These are phyloP conservation scores for Phortica magna DNA, from an alignment of 2,888 invertebrate species.

Conservation along the genomic window DNA sequence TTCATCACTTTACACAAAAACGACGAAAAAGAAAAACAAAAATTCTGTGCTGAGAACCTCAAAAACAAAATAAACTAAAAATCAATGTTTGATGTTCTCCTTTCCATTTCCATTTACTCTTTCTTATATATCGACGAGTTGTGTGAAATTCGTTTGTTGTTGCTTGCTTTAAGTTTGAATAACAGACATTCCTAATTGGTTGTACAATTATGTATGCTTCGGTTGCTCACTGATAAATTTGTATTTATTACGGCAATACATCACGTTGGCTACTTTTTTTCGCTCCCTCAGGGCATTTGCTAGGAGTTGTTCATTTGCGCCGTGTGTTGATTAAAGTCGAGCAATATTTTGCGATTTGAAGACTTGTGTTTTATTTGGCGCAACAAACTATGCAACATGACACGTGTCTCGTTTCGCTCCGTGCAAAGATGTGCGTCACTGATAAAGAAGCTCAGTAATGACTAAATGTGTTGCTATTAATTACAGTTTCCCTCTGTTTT, in stretches of 20 bases:
- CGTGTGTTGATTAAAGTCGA: too few relatives aligned
- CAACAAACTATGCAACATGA: constrained; percentile 27
- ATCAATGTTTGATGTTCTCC: neutral
- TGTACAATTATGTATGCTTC: constrained; percentile 65
- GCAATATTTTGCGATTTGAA: too few relatives aligned
- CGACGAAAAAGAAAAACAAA: too few relatives aligned
- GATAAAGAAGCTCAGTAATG: constrained; percentile 60
- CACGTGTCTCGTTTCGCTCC: neutral
- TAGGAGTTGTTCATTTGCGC: neutral
- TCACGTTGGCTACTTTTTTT: constrained; percentile 58
- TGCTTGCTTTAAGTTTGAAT: constrained; percentile 54
- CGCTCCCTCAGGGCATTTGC: neutral
- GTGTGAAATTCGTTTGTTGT: constrained; percentile 43
- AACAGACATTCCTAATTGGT: constrained; percentile 64
- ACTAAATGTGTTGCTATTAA: constrained; percentile 63
- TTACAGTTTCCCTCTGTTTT: constrained; percentile 52
- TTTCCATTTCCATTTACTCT: neutral
- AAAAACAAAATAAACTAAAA: too few relatives aligned
- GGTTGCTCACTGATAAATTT: constrained; percentile 69
- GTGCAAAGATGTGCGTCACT: constrained; percentile 46
- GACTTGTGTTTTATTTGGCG: constrained; percentile 33
- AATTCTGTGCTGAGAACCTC: too few relatives aligned
- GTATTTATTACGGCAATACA: constrained; percentile 70
- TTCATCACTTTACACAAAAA: constrained; percentile 32
- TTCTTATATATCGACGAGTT: neutral